phyloP scores from a whole-genome alignment of 2,797 vertebrate species.

The Tamandua tetradactyla region DNA sequence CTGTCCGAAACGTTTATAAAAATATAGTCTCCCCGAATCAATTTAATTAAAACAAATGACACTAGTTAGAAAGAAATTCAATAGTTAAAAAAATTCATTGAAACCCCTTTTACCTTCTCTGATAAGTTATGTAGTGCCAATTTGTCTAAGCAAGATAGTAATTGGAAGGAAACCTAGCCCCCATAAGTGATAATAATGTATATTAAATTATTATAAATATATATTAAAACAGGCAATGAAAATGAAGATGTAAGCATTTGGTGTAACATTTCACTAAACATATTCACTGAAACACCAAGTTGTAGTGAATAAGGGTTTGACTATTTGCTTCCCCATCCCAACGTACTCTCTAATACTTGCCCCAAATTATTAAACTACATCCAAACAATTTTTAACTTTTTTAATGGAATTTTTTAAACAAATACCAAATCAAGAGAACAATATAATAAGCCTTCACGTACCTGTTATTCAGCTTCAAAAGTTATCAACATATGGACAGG shows the following conservation, averaged over 20 bases:
- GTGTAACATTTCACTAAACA: too few species aligned
- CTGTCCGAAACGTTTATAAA: neutral
- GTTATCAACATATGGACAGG: neutral
- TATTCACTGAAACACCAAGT: too few species aligned
- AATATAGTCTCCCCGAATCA: neutral
- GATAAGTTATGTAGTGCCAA: neutral
- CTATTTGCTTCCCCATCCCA: neutral
- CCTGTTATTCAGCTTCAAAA: neutral
- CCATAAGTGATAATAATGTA: neutral
- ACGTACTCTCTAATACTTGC: neutral
- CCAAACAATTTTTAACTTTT: neutral
- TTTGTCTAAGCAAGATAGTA: neutral
- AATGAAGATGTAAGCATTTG: neutral
- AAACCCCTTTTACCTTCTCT: constrained; percentile 10
- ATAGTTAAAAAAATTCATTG: neutral
- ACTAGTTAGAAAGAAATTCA: neutral
- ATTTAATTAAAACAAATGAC: neutral
- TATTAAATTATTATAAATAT: neutral
- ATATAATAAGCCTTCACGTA: neutral
- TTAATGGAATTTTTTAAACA: neutral
- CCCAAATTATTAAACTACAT: neutral
- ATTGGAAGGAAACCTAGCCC: neutral
- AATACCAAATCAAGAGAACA: neutral
- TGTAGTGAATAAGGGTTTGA: neutral
- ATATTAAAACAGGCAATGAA: neutral